phyloP scores from a whole-genome alignment of 2,113 vertebrate species.

The Elaphurus davidianus region DNA sequence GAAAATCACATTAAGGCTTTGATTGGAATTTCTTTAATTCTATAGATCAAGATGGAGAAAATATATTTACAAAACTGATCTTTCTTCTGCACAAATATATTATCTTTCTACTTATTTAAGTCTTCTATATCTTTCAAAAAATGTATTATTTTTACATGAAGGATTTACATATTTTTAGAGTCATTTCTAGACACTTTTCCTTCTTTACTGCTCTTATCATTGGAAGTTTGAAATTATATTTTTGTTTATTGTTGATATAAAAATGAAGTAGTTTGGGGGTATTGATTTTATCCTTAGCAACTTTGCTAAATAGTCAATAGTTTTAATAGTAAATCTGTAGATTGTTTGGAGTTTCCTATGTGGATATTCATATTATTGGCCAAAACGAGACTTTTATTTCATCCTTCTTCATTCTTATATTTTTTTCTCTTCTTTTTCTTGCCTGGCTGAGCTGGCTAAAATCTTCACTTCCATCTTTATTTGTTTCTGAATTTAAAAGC shows the following conservation, averaged over 20 bases:
- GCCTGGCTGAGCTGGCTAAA: background rate
- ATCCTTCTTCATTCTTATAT: background rate
- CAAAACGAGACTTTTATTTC: background rate
- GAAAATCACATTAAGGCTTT: background rate
- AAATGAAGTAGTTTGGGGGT: background rate
- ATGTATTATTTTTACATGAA: background rate
- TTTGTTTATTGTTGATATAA: background rate
- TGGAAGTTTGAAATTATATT: background rate
- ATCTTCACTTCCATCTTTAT: background rate
- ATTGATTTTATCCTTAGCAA: background rate
- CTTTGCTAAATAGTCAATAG: background rate
- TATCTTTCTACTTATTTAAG: background rate
- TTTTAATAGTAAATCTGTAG: background rate
- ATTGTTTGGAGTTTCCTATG: background rate
- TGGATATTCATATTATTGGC: background rate
- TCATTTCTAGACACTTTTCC: background rate
- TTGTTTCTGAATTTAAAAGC: background rate
- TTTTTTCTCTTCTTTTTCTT: background rate
- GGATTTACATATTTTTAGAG: background rate
- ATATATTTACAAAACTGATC: background rate
- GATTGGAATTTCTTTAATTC: background rate
- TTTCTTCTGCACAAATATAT: background rate
- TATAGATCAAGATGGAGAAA: background rate
- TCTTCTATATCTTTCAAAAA: background rate
- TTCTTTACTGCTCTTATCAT: background rate